These are phyloP conservation scores for Malachius bipustulatus DNA, from an alignment of 2,888 invertebrate genomes.

Conservation along the genomic window DNA sequence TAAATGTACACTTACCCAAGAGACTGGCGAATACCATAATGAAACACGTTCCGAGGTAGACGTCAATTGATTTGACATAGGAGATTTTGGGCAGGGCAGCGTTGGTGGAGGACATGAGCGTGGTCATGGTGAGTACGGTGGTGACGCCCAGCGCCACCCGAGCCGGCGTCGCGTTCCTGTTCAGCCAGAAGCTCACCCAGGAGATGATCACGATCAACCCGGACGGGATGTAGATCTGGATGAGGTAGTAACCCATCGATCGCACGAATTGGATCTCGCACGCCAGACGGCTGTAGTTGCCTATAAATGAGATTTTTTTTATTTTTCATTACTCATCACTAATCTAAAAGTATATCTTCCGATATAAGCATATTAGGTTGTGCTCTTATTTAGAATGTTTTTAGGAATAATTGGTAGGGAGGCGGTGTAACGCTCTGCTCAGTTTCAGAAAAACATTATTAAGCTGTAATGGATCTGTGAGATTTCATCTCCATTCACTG, in stretches of 20 bases:
- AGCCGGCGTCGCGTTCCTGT: slow-evolving; percentile 89
- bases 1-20: slow-evolving; percentile 85
- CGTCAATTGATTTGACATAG: slow-evolving; percentile 95
- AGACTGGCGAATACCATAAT: slow-evolving; percentile 98
- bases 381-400: too few species aligned
- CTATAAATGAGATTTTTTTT: too few species aligned
- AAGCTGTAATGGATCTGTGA: too few species aligned
- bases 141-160: slow-evolving; percentile 89
- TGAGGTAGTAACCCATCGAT: slow-evolving; percentile 97
- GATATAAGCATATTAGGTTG: too few species aligned
- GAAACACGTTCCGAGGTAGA: slow-evolving; percentile 95
- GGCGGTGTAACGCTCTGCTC: too few species aligned
- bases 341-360: too few species aligned
- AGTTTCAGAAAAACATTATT: too few species aligned
- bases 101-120: slow-evolving; percentile 92
- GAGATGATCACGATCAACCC: slow-evolving; percentile 94
- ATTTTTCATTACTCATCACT: too few species aligned
- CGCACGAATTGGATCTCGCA: slow-evolving; percentile 95
- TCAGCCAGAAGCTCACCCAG: slow-evolving; percentile 95
- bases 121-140: slow-evolving; percentile 96
- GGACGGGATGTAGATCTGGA: slow-evolving; percentile 97
- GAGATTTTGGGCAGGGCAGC: slow-evolving; percentile 96
- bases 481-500: too few species aligned
- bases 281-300: slow-evolving; percentile 92
- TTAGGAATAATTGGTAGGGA: too few species aligned